Evolutionary conservation across 2,797 vertebrate species (phyloP).

Genomic region (Amblyopsis hoosieri): DNA sequence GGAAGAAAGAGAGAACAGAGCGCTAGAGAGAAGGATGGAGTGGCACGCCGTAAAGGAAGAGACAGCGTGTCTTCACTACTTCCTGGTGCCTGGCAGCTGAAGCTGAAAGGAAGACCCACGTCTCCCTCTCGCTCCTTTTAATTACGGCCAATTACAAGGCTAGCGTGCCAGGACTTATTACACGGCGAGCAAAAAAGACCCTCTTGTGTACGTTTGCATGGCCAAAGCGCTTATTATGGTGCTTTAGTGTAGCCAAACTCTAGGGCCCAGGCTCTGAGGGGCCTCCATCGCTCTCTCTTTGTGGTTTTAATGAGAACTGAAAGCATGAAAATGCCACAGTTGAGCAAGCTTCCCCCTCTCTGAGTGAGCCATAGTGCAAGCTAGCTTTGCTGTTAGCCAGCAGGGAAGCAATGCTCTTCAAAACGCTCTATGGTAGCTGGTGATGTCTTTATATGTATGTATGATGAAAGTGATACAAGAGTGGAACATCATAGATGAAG

Average conservation of each 20-base stretch:
- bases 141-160: conserved; percentile 79
- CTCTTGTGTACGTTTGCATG: conserved; percentile 59
- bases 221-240: conserved; percentile 63
- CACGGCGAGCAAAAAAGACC: conserved; percentile 64
- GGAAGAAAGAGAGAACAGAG: conserved; percentile 58
- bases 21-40: conserved; percentile 62
- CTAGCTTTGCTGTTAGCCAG: conserved; percentile 27
- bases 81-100: conserved; percentile 72
- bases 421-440: conserved; percentile 40
- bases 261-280: conserved; percentile 46
- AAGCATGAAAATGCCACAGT: conserved; percentile 69
- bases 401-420: conserved; percentile 49
- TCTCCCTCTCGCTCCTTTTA: conserved; percentile 75
- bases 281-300: conserved; percentile 64
- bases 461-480: conserved; percentile 29
- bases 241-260: conserved; percentile 61
- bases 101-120: conserved; percentile 70
- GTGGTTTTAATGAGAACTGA: conserved; percentile 76
- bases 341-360: conserved; percentile 25
- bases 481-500: conserved; percentile 21
- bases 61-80: conserved; percentile 72
- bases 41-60: conserved; percentile 74
- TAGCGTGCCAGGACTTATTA: conserved; percentile 75
- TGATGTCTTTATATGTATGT: conserved; percentile 63
- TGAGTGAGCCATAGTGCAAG: conserved; percentile 14